These are phyloP conservation scores for Nicator chloris DNA, from an alignment of 2,113 vertebrate species.

Conservation along the genomic window DNA sequence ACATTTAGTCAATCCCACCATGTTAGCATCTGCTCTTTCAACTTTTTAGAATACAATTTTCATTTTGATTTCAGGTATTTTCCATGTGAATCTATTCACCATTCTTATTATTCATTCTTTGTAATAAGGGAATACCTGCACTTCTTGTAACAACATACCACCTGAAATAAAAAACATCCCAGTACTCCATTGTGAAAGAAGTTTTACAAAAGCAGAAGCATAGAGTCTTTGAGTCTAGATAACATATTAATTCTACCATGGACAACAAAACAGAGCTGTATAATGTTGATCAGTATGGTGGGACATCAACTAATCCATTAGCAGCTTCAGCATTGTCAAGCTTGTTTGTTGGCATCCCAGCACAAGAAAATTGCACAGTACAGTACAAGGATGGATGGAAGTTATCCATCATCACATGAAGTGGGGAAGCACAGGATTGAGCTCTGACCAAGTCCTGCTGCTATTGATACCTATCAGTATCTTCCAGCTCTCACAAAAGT, in stretches of 20 bases:
- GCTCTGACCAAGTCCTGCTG: background rate
- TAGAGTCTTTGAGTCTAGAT: background rate
- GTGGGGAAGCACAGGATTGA: background rate
- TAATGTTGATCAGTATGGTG: background rate
- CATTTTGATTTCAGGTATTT: background rate
- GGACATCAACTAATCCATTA: background rate
- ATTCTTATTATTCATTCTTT: background rate
- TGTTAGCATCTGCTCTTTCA: background rate
- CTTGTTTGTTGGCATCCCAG: background rate
- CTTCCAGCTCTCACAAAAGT: background rate
- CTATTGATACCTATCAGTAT: no score
- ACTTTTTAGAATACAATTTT: background rate
- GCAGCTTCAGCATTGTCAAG: background rate
- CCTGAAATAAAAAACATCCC: background rate
- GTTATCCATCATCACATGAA: fast-evolving
- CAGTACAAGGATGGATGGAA: background rate
- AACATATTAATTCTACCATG: background rate
- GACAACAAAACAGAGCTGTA: background rate
- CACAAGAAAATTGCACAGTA: background rate
- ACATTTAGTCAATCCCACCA: background rate
- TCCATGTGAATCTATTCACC: background rate
- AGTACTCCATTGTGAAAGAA: background rate
- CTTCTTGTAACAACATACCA: background rate
- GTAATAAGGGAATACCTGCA: background rate
- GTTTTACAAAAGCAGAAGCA: background rate